Base-by-base conservation (phyloP, 2,888 invertebrate genomes). In the Exocentrus adspersus region DNA sequence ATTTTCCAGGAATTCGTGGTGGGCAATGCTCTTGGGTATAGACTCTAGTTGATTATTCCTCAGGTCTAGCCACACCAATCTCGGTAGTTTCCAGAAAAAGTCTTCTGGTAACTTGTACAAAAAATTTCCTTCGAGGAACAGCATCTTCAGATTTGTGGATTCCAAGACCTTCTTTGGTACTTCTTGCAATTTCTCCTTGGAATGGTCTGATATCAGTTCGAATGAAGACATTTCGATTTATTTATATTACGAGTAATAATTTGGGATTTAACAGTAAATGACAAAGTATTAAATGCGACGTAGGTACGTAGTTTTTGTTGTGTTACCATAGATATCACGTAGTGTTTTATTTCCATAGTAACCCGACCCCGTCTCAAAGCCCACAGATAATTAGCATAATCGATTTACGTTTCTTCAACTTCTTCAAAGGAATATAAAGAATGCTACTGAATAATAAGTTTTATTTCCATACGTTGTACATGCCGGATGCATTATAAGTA, bases 41-140 rank as follows among this genome's bases (percentile, higher is more conserved):
- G 79, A 80, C 2, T 77, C 81, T 7, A 91, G 75, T 58, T 83
- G 75, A 77, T 91, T 91, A 65, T 87, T 85, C 71, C 91, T 84
- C 6, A 90, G 74, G 76, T 91, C 91, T 6, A 91, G 78, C 87
- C 89, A 91, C 77, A 85, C 85, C 1, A 91, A 82, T 72, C 81
- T 81, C 6, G 84, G 85, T 12, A 90, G 78, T 37, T 79, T 81
- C 14, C 80, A 79, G 73, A 91, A 91, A 54, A 91, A 82, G 69
- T 87, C 84, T 1, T 86, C 84, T 0, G 89, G 88, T 43, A 91
- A 76, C 37, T 75, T 73, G 54, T 75, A 78, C 1, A 91, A 79
- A 48, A 80, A 78, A 75, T 90, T 91, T 50, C 87, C 85, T 68
- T 85, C 85, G 58, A 87, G 72, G 70, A 86, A 87, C n/a, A 87